These are phyloP conservation scores for Hypotaenidia philippensis DNA, from an alignment of 2,797 vertebrate species.

Conservation along the genomic window DNA sequence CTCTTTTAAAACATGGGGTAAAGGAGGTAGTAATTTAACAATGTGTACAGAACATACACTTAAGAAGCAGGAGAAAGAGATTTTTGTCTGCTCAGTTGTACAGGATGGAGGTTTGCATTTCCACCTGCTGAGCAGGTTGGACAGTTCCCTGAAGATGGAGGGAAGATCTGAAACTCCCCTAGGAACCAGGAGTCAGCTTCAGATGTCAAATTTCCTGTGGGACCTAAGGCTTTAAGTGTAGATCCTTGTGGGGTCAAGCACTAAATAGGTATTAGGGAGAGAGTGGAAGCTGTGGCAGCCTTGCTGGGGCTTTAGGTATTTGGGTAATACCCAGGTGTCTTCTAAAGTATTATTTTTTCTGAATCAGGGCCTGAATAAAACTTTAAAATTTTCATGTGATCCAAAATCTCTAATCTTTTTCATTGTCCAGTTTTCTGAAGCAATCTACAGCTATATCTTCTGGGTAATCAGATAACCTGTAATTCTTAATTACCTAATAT, in stretches of 20 bases:
- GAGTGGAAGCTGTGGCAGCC: not conserved
- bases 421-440: not conserved
- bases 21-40: not conserved
- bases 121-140: no score
- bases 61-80: not conserved
- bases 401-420: not conserved
- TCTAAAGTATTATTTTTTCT: not conserved
- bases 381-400: not conserved
- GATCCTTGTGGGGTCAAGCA: not conserved
- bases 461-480: not conserved
- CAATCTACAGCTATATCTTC: not conserved
- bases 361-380: not conserved
- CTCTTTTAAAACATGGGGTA: not conserved
- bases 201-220: accelerated
- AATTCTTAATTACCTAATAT: not conserved
- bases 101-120: not conserved
- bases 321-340: not conserved
- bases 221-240: not conserved
- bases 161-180: not conserved
- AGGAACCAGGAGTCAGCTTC: not conserved
- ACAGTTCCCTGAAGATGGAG: not conserved
- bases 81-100: not conserved
- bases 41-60: not conserved
- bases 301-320: not conserved
- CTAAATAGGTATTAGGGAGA: not conserved